Evolutionary conservation across 2,888 invertebrate species (phyloP).

Genomic region (Drepanosiphum platanoidis): DNA sequence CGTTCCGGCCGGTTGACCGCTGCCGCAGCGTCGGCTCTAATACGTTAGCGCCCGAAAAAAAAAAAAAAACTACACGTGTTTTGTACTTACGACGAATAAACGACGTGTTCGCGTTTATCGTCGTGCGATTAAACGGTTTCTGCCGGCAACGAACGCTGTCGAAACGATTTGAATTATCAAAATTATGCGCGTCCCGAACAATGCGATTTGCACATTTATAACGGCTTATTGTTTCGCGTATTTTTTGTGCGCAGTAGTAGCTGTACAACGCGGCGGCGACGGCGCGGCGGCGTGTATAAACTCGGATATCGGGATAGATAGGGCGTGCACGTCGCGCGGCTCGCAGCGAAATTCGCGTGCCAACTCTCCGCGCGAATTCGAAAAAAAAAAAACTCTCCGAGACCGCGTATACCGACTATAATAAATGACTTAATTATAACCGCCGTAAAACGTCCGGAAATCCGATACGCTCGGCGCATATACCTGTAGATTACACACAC

Average conservation of each 20-base stretch:
- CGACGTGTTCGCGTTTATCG: constrained; percentile 47
- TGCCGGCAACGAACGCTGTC: neutral
- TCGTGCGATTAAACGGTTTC: constrained; percentile 29
- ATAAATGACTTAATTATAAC: neutral
- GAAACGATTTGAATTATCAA: constrained; percentile 2
- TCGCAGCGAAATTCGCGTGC: neutral
- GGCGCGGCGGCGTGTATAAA: neutral
- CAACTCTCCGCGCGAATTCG: neutral
- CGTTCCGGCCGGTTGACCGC: constrained; percentile 47
- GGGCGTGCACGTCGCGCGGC: neutral
- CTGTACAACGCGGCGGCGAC: no score
- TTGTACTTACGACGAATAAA: neutral
- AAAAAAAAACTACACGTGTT: constrained; percentile 35
- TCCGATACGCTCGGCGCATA: neutral
- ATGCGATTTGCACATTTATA: neutral
- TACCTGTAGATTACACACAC: neutral
- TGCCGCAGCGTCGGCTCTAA: constrained; percentile 32
- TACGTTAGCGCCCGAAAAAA: neutral
- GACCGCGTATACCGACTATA: neutral
- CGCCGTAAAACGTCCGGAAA: neutral
- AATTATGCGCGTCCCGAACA: constrained; percentile 10
- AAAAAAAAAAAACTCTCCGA: neutral
- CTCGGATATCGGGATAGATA: neutral
- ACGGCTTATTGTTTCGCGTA: neutral
- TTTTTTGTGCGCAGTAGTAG: neutral